phyloP scores from a whole-genome alignment of 1,140 invertebrate species.

The Acyrthosiphon pisum region DNA sequence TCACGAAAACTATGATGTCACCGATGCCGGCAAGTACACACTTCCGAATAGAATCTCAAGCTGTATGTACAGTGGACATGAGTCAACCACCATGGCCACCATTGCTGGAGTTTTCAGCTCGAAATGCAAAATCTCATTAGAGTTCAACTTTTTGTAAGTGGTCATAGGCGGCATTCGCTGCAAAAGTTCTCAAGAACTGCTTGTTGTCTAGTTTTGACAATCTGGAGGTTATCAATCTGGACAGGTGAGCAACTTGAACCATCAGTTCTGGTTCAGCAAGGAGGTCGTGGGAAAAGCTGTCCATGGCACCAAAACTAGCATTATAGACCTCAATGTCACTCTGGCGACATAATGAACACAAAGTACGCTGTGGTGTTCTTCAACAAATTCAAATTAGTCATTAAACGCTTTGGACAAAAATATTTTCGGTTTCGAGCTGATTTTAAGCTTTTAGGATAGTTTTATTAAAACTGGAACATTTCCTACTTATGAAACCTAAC shows the following conservation, averaged over 20 bases:
- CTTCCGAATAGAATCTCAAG: neutral
- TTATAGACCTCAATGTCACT: conserved; percentile 89
- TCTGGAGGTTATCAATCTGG: conserved; percentile 74
- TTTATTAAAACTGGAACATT: no score
- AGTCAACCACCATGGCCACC: neutral
- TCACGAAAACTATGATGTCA: no score
- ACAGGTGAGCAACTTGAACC: conserved; percentile 96
- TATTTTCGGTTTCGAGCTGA: conserved; percentile 61
- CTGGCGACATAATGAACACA: conserved; percentile 92
- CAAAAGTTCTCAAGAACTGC: no score
- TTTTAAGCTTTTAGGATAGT: no score
- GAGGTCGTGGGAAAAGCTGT: conserved; percentile 96
- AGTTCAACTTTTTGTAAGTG: neutral
- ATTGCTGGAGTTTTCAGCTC: neutral
- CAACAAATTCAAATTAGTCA: conserved; percentile 88
- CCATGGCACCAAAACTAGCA: conserved; percentile 87
- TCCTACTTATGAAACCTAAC: no score
- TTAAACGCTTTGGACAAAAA: conserved; percentile 97
- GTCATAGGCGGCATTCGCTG: conserved; percentile 94
- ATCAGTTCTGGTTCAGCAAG: conserved; percentile 97
- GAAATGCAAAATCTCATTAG: no score
- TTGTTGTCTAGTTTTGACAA: conserved; percentile 77
- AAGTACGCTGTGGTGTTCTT: conserved; percentile 87
- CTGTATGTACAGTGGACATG: neutral
- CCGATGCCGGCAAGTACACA: no score